Evolutionary conservation across 1,140 invertebrate genomes (phyloP), one percentile per base, ranked within the genome.

Genomic region (Pogonognathellus flavescens): DNA sequence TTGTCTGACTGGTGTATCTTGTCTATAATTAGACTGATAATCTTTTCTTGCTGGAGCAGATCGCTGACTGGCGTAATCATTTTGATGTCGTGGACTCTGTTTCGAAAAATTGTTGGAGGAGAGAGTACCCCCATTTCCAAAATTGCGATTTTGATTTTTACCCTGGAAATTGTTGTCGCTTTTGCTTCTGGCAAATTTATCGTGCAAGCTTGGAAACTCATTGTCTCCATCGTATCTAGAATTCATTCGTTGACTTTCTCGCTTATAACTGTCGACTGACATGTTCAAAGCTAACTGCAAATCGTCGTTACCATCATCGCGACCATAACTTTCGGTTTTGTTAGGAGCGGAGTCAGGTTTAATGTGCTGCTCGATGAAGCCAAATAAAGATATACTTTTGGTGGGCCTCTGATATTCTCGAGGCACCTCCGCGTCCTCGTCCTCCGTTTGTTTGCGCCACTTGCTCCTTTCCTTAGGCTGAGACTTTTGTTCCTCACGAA

Each of bases 371-470:
- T 84, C 85, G 20, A 88, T 88, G 60, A 88, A 88, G 9, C 85
- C 87, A 84, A 88, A 88, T 16, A 88, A 83, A 20, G 80, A 86
- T 6, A 86, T 88, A 25, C 50, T 84, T 60, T 66, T 85, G 20
- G 87, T 82, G 0, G 87, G 87, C 1, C 85, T 22, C 50, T 83
- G 85, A 62, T 82, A 85, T 82, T 86, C 85, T 7, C 53, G 49
- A n/a, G 50, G 25, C 11, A 80, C 62, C 57, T 85, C 84, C 20
- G 82, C 83, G 52, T 86, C 80, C 53, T 85, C 84, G 18, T 88
- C 87, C 16, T 88, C 87, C 2, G 84, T 80, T 60, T 31, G n/a
- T 80, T 82, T 84, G 0, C 62, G 70, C 80, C 49, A 80, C 25
- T 80, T 76, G 80, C 20, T 31, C 59, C 49, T 50, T 62, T 87